Evolutionary conservation across 1,140 invertebrate genomes (phyloP).

Genomic region (Akabosia matsudoensis): DNA sequence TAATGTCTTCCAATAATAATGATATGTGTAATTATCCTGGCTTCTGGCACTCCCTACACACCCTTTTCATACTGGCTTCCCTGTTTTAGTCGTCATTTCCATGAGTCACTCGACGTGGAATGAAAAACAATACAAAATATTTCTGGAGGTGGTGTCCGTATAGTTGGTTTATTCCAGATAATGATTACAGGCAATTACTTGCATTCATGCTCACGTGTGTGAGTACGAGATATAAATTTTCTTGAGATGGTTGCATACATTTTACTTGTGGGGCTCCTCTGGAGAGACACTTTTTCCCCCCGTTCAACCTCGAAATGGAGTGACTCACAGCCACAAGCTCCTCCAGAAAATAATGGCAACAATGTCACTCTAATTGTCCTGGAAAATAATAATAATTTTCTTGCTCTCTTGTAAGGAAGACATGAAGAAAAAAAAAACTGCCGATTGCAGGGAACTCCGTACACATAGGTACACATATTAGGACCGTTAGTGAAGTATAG

Average conservation of each 20-base stretch:
- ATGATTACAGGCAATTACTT: constrained; percentile 24
- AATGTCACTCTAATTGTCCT: not conserved
- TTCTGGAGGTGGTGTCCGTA: not conserved
- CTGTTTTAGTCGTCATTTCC: too few species aligned
- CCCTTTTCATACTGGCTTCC: not conserved
- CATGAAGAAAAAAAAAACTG: too few species aligned
- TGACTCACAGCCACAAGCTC: too few species aligned
- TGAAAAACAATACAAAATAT: not conserved
- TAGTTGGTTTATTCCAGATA: not conserved
- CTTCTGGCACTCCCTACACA: not conserved
- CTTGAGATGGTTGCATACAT: not conserved
- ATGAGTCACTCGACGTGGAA: not conserved
- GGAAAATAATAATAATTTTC: not conserved
- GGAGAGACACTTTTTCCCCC: too few species aligned
- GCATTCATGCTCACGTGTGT: not conserved
- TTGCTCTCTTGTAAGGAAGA: not conserved
- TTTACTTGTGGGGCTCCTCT: not conserved
- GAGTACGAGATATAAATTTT: not conserved
- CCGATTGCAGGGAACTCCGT: not conserved
- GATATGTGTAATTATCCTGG: too few species aligned
- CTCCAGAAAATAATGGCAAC: too few species aligned
- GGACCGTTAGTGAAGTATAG: too few species aligned
- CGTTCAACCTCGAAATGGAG: not conserved
- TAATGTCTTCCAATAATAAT: too few species aligned
- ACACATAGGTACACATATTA: too few species aligned